Evolutionary conservation across 2,888 invertebrate species (phyloP).

Genomic region (Agrotis puta): DNA sequence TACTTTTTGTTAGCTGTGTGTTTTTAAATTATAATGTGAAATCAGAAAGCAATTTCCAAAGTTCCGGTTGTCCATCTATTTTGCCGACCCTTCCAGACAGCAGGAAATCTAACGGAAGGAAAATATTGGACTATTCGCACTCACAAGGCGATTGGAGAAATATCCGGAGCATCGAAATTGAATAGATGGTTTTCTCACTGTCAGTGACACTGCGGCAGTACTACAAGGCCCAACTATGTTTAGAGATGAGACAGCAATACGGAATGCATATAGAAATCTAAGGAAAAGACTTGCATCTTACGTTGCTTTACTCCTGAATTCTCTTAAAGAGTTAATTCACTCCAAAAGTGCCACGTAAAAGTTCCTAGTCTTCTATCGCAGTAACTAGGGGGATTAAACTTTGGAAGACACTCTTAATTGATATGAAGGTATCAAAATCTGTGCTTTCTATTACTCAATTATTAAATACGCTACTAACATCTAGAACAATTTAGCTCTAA

Average conservation of each 20-base stretch:
- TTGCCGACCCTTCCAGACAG: background rate
- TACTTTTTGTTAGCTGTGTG: too few species aligned
- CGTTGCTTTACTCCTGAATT: too few species aligned
- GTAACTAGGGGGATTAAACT: background rate
- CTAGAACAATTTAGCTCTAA: background rate
- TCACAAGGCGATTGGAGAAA: background rate
- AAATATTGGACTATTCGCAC: conserved; percentile 32
- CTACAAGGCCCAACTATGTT: background rate
- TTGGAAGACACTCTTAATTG: background rate
- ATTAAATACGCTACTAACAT: background rate
- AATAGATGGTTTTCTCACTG: conserved; percentile 19
- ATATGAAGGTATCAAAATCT: background rate
- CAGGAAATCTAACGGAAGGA: conserved; percentile 44
- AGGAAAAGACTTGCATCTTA: too few species aligned
- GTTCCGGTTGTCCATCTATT: conserved; percentile 19
- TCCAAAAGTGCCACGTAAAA: background rate
- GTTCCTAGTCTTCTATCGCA: too few species aligned
- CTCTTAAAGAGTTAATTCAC: background rate
- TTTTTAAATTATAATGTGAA: conserved; percentile 1
- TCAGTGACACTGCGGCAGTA: background rate
- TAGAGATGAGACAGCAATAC: too few species aligned
- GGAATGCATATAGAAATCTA: background rate
- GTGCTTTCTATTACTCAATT: background rate
- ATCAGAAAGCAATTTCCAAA: conserved; percentile 38
- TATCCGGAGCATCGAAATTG: conserved; percentile 23